phyloP scores from a whole-genome alignment of 1,140 invertebrate species.

The Rhopalosiphum maidis region DNA sequence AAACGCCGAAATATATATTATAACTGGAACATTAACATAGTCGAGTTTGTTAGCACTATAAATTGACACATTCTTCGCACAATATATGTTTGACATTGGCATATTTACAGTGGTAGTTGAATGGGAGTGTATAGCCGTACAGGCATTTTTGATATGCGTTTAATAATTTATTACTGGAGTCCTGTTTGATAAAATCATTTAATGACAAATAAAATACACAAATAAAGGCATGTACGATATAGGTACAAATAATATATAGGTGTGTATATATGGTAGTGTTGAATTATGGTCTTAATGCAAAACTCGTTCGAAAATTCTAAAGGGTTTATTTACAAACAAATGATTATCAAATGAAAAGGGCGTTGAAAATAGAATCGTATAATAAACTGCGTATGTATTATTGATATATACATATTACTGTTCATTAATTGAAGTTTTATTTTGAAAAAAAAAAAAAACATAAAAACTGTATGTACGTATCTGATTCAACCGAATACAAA shows the following conservation, averaged over 20 bases:
- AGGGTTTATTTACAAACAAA: not conserved
- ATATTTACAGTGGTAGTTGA: not conserved
- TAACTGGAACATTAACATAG: not conserved
- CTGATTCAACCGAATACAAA: not conserved
- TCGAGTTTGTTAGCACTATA: not conserved
- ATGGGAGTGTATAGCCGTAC: not conserved
- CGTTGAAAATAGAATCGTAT: not conserved
- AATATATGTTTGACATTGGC: not conserved
- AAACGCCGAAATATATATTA: not conserved
- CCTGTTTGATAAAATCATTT: not conserved
- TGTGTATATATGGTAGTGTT: not conserved
- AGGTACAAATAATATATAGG: not conserved
- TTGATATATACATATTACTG: not conserved
- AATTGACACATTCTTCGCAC: not conserved
- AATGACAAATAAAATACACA: not conserved
- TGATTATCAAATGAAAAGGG: not conserved
- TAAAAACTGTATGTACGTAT: not conserved
- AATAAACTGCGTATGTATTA: not conserved
- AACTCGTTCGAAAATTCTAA: not conserved
- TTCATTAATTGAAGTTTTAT: not conserved
- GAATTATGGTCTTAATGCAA: not conserved
- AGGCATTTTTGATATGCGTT: not conserved
- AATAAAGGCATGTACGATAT: not conserved
- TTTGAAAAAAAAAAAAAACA: not conserved
- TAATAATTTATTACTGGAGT: slow-evolving; percentile 5